These are phyloP conservation scores for Chromobotia macracanthus DNA, from an alignment of 2,797 vertebrate genomes.

Conservation along the genomic window DNA sequence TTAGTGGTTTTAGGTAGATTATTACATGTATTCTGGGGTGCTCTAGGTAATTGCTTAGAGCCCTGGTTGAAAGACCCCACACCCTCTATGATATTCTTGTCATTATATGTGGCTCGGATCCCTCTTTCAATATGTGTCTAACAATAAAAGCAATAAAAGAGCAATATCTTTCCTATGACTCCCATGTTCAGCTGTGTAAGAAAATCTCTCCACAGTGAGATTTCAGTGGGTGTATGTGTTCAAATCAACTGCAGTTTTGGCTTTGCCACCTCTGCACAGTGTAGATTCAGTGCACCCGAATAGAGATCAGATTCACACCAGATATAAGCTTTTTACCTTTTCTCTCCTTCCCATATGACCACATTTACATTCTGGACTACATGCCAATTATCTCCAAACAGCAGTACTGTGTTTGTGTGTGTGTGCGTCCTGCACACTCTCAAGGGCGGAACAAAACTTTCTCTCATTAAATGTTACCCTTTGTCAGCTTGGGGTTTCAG, in stretches of 20 bases:
- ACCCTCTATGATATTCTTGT: background rate
- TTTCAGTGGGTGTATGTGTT: background rate
- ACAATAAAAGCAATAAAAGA: background rate
- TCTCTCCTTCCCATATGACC: background rate
- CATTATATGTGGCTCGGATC: background rate
- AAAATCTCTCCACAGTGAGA: background rate
- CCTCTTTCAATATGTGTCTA: background rate
- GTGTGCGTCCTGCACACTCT: background rate
- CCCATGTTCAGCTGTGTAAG: background rate
- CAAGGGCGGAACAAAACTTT: conserved; percentile 3
- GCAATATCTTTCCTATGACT: background rate
- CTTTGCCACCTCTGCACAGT: background rate
- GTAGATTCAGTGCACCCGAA: background rate
- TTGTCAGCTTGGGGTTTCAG: background rate
- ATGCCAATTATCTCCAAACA: background rate
- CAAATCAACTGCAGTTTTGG: background rate
- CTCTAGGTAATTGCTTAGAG: background rate
- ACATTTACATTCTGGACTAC: background rate
- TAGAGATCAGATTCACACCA: background rate
- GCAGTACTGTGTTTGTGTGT: background rate
- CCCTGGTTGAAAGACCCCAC: background rate
- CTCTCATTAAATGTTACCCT: conserved; percentile 20
- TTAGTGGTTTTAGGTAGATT: too few relatives aligned
- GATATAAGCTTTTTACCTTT: background rate
- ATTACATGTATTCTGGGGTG: too few relatives aligned